Conservation (phyloP, 2,797 vertebrate species). For the Pelodytes ibericus region DNA sequence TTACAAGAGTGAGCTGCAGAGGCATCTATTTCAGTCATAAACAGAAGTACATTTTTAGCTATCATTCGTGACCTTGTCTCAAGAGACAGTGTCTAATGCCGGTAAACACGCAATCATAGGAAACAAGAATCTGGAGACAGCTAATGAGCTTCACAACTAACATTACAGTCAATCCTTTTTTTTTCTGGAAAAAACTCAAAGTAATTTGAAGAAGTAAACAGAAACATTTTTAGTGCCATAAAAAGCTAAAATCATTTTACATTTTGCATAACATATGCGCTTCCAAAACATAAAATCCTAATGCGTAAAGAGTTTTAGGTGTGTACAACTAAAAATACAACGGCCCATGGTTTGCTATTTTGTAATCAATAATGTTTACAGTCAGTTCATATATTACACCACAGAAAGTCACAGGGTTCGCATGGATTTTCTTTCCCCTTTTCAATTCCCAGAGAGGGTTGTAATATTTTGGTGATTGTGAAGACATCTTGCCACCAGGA, state of each 20-base stretch:
- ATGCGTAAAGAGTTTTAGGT: too few relatives aligned
- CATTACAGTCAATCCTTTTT: neutral
- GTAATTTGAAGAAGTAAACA: neutral
- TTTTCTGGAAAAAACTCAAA: slow-evolving; percentile 8
- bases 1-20: neutral
- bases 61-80: slow-evolving; percentile 24
- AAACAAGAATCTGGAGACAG: neutral
- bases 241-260: neutral
- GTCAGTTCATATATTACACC: too few relatives aligned
- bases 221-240: neutral
- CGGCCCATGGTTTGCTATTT: too few relatives aligned
- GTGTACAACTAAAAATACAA: too few relatives aligned
- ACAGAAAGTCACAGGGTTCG: too few relatives aligned
- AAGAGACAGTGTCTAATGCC: slow-evolving; percentile 15
- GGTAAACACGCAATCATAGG: slow-evolving; percentile 4
- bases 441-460: too few relatives aligned
- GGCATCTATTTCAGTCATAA: slow-evolving; percentile 12
- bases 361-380: too few relatives aligned
- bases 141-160: slow-evolving; percentile 17
- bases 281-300: too few relatives aligned
- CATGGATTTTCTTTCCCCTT: too few relatives aligned
- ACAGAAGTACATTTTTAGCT: slow-evolving; percentile 18
- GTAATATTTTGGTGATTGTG: too few relatives aligned
- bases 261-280: neutral
- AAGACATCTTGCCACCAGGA: too few relatives aligned